Base-by-base conservation (phyloP, 2,888 invertebrate genomes). In the Alitta virens region DNA sequence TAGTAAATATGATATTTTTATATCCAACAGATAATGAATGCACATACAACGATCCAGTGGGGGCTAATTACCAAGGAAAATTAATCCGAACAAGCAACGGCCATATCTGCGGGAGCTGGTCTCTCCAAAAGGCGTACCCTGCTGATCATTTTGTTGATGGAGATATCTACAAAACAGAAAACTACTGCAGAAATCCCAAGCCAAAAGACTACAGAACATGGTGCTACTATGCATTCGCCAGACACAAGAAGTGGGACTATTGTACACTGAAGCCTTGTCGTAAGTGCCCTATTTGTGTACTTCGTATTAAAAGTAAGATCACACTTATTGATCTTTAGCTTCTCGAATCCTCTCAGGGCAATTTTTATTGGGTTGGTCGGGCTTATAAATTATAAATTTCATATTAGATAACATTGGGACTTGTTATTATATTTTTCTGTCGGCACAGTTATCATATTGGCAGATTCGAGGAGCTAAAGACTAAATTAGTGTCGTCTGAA, bases 131-230 rank as follows among this genome's bases (percentile, higher is more conserved):
- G 40, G 54, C 63, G 27, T 69, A 66, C 56, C 64, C 64, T 2
- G 56, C 21, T 1, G 46, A 24, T 26, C 62, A 66, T 25, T 69
- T 69, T 33, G 60, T 67, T 7, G 68, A 67, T 24, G 49, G 50
- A 23, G 49, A 59, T 54, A 40, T 60, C 12, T 18, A 18, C 21
- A 53, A n/a, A 9, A 60, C 66, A 14, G 59, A 42, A 23, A 68
- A 68, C 55, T 69, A 49, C 57, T 69, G 69, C 56, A 55, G 69
- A 12, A 69, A 69, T 52, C 69, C 69, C 14, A 57, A 62, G 21
- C 62, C 65, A 12, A 46, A 18, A 1, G 62, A 62, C 49, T 14
- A 60, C 16, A 56, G 43, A n/a, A 53, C 65, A 21, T 68, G 66
- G 65, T 69, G 69, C 50, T 69, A 68, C 61, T 54, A 56, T 49